phyloP scores from a whole-genome alignment of 2,797 vertebrate genomes.

The Schizopygopsis malacanthus region DNA sequence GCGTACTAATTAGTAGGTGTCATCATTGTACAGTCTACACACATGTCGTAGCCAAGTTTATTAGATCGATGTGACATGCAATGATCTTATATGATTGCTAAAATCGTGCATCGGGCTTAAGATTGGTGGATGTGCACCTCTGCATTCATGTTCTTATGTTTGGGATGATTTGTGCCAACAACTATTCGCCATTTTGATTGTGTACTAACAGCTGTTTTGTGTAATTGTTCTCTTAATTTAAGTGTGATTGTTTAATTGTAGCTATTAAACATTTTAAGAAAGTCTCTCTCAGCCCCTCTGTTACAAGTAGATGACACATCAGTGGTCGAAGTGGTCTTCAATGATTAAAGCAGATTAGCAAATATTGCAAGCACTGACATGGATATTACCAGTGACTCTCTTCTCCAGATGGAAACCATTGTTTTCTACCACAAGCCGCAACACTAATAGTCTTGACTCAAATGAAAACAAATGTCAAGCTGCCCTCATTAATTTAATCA shows the following conservation, averaged over 20 bases:
- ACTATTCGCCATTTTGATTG: background rate
- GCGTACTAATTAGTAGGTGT: too few relatives aligned
- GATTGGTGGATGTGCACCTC: background rate
- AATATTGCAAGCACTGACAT: background rate
- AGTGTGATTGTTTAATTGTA: background rate
- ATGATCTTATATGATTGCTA: too few relatives aligned
- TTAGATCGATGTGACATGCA: too few relatives aligned
- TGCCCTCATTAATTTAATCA: conserved; percentile 60
- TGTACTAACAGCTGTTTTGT: background rate
- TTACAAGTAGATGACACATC: conserved; percentile 6
- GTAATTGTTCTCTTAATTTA: background rate
- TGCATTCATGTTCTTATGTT: background rate
- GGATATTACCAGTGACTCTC: background rate
- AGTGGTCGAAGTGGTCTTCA: conserved; percentile 44
- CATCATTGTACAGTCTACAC: too few relatives aligned
- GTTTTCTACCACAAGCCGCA: background rate
- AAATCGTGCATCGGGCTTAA: background rate
- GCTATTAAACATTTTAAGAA: background rate
- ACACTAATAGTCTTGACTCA: conserved; percentile 51
- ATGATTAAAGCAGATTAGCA: conserved; percentile 46
- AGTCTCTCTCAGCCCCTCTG: background rate
- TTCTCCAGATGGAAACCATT: conserved; percentile 58
- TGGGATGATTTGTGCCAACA: background rate
- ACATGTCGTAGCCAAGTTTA: too few relatives aligned
- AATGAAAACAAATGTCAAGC: conserved; percentile 59